Conservation (phyloP, 2,888 invertebrate genomes). For the Heliconius sara region DNA sequence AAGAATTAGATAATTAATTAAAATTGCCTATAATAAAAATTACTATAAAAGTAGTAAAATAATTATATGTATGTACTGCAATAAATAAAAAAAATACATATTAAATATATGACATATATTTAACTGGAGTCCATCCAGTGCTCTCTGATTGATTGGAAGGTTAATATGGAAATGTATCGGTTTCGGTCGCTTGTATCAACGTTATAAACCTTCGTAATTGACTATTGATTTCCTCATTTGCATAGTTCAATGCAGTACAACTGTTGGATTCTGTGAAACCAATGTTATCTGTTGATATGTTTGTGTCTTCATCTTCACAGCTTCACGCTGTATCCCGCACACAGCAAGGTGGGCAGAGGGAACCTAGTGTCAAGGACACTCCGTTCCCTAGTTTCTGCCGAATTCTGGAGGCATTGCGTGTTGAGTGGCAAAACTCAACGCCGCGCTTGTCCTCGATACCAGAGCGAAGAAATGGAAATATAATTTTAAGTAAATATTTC, state of each 20-base stretch:
- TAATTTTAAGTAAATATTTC: no score
- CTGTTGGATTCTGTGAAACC: background rate
- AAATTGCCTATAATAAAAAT: background rate
- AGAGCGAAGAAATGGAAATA: no score
- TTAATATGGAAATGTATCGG: constrained; percentile 39
- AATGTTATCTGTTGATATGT: background rate
- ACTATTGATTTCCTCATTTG: constrained; percentile 29
- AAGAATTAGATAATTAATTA: no score
- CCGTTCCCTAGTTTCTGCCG: no score
- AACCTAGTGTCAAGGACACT: no score
- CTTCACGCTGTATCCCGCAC: no score
- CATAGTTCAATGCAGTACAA: constrained; percentile 23
- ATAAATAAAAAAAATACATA: background rate
- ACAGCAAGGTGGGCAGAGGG: no score
- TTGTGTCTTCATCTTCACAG: background rate
- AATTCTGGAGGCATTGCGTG: no score
- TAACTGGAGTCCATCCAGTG: constrained; percentile 3
- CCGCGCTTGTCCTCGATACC: no score
- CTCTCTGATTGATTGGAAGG: constrained; percentile 31
- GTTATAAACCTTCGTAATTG: constrained; percentile 24
- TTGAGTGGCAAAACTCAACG: no score
- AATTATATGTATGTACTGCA: background rate
- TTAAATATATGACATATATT: constrained; percentile 5
- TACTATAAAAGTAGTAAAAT: background rate
- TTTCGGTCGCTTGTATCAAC: constrained; percentile 26